A percentile compares a stretch with the other conserved stretches of the same genome.
Evolutionary conservation across 2,113 vertebrate genomes (phyloP).

Genomic region (Leucopternis melanops): DNA sequence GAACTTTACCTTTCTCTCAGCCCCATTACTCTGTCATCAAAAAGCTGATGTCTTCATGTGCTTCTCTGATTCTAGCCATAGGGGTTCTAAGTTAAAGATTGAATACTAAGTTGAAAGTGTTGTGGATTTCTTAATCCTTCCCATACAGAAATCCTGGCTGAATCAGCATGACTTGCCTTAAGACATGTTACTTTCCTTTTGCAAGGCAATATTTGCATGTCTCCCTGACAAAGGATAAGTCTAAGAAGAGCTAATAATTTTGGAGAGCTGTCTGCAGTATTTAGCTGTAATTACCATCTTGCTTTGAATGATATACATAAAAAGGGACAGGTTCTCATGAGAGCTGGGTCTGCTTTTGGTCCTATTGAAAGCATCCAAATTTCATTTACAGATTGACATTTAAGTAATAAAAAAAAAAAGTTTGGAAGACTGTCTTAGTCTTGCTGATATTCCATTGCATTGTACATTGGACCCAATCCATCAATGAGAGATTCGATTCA

Average conservation of each 20-base stretch:
- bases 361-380: neutral
- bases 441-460: neutral
- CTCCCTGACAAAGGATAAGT: constrained; percentile 1
- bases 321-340: neutral
- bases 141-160: neutral
- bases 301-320: neutral
- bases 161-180: constrained; percentile 30
- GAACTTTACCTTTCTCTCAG: neutral
- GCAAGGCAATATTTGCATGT: constrained; percentile 44
- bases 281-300: constrained; percentile 25
- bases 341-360: neutral
- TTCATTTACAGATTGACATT: neutral
- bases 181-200: constrained; percentile 24
- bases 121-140: constrained; percentile 26
- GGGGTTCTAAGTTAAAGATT: neutral
- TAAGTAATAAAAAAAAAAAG: neutral
- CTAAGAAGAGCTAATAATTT: constrained; percentile 17
- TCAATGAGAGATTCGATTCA: neutral
- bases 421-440: neutral
- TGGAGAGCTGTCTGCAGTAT: neutral
- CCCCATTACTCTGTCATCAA: neutral
- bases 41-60: neutral
- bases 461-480: neutral
- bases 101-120: neutral
- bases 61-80: neutral